A percentile compares a stretch with the other conserved stretches of the same genome.
Evolutionary conservation across 2,113 vertebrate species (phyloP).

Genomic region (Callorhinus ursinus): DNA sequence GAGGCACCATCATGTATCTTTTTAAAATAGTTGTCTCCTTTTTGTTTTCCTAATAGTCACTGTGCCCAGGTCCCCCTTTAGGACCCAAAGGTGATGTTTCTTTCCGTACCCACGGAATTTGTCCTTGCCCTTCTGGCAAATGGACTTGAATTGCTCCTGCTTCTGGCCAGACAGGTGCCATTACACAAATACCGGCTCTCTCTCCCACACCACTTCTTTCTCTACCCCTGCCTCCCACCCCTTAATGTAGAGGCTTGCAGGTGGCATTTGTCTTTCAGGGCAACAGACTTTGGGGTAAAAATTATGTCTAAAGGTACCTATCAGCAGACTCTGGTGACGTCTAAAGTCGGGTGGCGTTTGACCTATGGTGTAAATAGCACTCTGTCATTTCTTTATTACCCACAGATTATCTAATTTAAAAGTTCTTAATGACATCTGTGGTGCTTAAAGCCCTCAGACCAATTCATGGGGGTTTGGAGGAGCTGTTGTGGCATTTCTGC

Average conservation of each 20-base stretch:
- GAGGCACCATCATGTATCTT: background rate
- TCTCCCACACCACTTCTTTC: background rate
- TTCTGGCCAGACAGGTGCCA: slow-evolving; percentile 12
- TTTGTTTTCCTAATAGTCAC: slow-evolving; percentile 19
- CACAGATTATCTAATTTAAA: slow-evolving; percentile 27
- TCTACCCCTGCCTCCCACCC: background rate
- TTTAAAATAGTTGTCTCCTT: background rate
- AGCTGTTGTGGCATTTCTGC: background rate
- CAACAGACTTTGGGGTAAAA: background rate
- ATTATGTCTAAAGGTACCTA: background rate
- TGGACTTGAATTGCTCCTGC: background rate
- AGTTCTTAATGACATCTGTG: background rate
- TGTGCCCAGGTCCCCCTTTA: background rate
- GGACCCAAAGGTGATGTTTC: background rate
- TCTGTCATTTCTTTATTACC: background rate
- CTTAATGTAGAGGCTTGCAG: background rate
- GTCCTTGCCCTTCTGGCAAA: slow-evolving; percentile 34
- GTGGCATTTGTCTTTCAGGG: slow-evolving; percentile 24
- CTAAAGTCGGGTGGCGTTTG: slow-evolving; percentile 1
- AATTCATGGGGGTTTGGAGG: background rate
- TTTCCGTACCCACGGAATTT: slow-evolving; percentile 45
- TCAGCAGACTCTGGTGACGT: background rate
- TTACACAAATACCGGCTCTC: background rate
- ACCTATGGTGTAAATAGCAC: background rate
- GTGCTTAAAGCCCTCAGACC: slow-evolving; percentile 6